Evolutionary conservation across 2,113 vertebrate genomes (phyloP), one percentile per base, ranked within the genome.

Genomic region (Austrofundulus limnaeus): DNA sequence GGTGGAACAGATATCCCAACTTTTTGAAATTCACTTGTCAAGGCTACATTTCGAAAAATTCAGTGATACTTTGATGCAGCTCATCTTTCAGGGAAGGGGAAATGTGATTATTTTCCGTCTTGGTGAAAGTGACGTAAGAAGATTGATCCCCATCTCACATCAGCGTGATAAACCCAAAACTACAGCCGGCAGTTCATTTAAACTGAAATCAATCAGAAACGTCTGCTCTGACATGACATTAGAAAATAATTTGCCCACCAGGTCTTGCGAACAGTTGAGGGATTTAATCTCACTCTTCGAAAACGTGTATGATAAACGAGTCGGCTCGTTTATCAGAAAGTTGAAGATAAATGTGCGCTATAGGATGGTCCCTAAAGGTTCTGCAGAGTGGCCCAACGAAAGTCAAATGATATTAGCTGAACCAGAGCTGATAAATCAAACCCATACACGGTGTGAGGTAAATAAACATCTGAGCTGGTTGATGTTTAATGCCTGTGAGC

Each of bases 361-460:
- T n/a, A n/a, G n/a, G n/a, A n/a, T n/a, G n/a, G n/a, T n/a, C n/a
- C n/a, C n/a, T n/a, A n/a, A n/a, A n/a, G n/a, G n/a, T n/a, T n/a
- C n/a, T n/a, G n/a, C n/a, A n/a, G n/a, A n/a, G n/a, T n/a, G n/a
- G n/a, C n/a, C n/a, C n/a, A n/a, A n/a, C n/a, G n/a, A n/a, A n/a
- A n/a, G 21, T 34, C 31, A 60, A 41, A 56, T 8, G 11, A 25
- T 21, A 72, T 38, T 2, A 69, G 25, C 41, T 43, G 39, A 52
- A 55, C 31, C 42, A 71, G 19, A 47, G 21, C 24, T 65, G 52
- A 51, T 50, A 52, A 55, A 38, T 78, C 47, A 62, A 34, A 52
- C 52, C 17, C 13, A 43, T 43, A 56, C 13, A 14, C 16, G 49
- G 59, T 9, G 31, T 10, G 31, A 10, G 21, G 25, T 31, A 31